Evolutionary conservation across 1,140 invertebrate species (phyloP), one percentile per base, ranked within the genome.

Genomic region (Contarinia nasturtii): DNA sequence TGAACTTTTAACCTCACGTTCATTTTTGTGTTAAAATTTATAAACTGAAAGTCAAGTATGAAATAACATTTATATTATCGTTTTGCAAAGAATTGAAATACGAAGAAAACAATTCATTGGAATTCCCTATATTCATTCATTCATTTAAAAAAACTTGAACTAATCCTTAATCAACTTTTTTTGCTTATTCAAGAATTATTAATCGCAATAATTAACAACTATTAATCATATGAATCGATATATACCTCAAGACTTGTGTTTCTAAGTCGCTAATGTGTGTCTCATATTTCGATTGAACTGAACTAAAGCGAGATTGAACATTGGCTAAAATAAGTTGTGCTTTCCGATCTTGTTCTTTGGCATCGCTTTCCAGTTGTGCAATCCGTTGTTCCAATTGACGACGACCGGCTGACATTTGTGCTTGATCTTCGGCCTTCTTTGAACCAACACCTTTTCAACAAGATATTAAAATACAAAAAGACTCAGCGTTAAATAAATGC

Each of bases 201-300:
- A n/a, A n/a, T n/a, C n/a, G n/a, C n/a, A 27, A 27, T 27, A 27
- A 27, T 27, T 27, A 10, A 7, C 14, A n/a, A 18, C 43, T 27
- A n/a, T n/a, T n/a, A n/a, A n/a, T n/a, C 12, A 11, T 33, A 19
- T 45, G 10, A 34, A 34, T 34, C 33, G 7, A 34, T 8, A 34
- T 34, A 14, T 46, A 63, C 61, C 59, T 72, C 55, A 73, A 63
- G 8, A 80, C 65, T 52, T 79, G 74, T 14, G 73, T 65, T 57
- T 84, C 79, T 1, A 85, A 63, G 44, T 83, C 80, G 21, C 72
- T 70, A 34, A 86, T 80, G 52, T 82, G 79, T 19, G 65, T 72
- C 46, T 80, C 73, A 53, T 86, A 84, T 54, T 82, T 83, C 44
- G 72, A 67, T 57, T 80, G 80, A 67, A 82, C 77, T 38, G 79